Evolutionary conservation across 1,140 invertebrate species (phyloP), one percentile per base, ranked within the genome.

Genomic region (Lethrus apterus): DNA sequence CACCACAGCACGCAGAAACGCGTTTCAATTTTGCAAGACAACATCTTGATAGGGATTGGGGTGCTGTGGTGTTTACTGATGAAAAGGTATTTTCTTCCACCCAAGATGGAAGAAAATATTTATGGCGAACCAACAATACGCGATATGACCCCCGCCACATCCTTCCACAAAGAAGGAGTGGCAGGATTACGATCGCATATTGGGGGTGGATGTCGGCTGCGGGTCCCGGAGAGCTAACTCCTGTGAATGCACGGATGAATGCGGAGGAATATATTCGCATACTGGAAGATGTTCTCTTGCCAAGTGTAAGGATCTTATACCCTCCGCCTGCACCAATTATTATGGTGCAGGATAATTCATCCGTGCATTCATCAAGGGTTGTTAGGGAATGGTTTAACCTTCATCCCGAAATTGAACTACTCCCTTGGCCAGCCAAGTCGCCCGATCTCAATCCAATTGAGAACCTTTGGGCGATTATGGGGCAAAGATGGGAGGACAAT

Each of bases 401-500:
- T 3, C 32, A 46, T 5, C 32, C 11, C 2, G 19, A 36, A 35
- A 26, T 46, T 23, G 3, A 46, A 17, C 5, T 36, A 3, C 15
- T 46, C 18, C 30, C 26, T 10, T 63, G 58, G 60, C 55, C 57
- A 1, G 36, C 55, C 7, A 51, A 51, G 40, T 64, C 52, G 0
- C 57, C 56, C 5, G 56, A 64, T 36, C 32, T 65, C 8, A 65
- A 64, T 24, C 44, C 45, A 0, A 64, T 63, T 13, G 57, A 64
- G 20, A 62, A 62, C 19, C 47, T 64, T 1, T 64, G 59, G 56
- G 49, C 36, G 1, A 38, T 45, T 43, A 58, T 21, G 35, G 3
- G 35, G 11, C 7, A 38, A 10, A 38, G 20, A 21, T 38, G 17
- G 35, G 17, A 38, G 5, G 3, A 10, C 11, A 9, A 23, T 2